phyloP scores from a whole-genome alignment of 2,888 invertebrate species.

The Cordilura impudica region DNA sequence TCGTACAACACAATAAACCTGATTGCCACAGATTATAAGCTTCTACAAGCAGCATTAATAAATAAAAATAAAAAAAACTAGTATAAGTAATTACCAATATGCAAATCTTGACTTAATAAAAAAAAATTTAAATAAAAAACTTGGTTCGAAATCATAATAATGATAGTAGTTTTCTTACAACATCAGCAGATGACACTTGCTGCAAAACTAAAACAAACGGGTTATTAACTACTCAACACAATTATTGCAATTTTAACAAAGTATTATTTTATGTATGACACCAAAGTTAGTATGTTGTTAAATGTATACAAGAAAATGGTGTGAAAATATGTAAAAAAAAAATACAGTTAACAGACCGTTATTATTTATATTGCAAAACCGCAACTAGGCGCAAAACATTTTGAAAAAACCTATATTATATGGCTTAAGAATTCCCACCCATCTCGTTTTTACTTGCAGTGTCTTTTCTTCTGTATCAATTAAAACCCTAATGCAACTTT shows the following conservation, averaged over 20 bases:
- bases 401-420: background rate
- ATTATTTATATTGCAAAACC: conserved; percentile 43
- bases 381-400: conserved; percentile 19
- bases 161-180: conserved; percentile 25
- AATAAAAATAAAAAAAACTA: no score
- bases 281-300: conserved; percentile 1
- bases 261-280: conserved; percentile 42
- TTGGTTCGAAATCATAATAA: conserved; percentile 1
- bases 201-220: conserved; percentile 38
- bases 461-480: background rate
- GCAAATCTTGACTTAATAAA: conserved; percentile 41
- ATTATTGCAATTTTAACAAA: conserved; percentile 27
- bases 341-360: conserved; percentile 47
- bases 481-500: conserved; percentile 24
- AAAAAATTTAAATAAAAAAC: conserved; percentile 23
- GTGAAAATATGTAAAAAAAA: conserved; percentile 47
- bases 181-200: conserved; percentile 25
- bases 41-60: no score
- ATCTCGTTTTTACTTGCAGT: conserved; percentile 9
- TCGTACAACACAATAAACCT: background rate
- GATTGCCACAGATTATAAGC: background rate
- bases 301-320: conserved; percentile 30
- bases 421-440: conserved; percentile 37
- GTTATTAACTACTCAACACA: conserved; percentile 35
- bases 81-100: conserved; percentile 36